phyloP scores from a whole-genome alignment of 2,797 vertebrate species.

The Coreius guichenoti region DNA sequence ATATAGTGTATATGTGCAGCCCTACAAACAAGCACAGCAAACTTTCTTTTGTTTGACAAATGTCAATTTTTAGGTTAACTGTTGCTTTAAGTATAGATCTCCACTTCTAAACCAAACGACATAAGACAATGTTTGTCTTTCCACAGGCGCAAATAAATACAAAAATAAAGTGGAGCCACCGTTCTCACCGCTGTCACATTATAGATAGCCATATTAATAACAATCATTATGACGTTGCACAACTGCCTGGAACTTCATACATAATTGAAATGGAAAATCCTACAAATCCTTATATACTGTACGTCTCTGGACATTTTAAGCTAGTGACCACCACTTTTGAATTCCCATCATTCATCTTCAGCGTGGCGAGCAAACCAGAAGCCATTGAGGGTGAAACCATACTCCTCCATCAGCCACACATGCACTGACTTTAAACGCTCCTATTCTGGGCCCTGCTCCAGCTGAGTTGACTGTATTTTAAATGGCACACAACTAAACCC shows the following conservation, averaged over 20 bases:
- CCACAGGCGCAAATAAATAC: conserved; percentile 10
- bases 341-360: conserved; percentile 52
- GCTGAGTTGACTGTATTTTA: conserved; percentile 80
- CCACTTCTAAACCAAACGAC: background rate
- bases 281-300: conserved; percentile 36
- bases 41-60: background rate
- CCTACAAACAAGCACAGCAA: background rate
- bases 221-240: conserved; percentile 43
- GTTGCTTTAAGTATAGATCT: conserved; percentile 13
- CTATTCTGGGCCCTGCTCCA: conserved; percentile 77
- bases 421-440: conserved; percentile 67
- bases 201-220: conserved; percentile 68
- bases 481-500: conserved; percentile 79
- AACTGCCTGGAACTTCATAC: conserved; percentile 36
- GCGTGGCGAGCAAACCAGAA: conserved; percentile 66
- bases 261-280: conserved; percentile 56
- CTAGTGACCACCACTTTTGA: conserved; percentile 43
- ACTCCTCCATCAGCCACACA: conserved; percentile 66
- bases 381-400: conserved; percentile 65
- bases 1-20: background rate
- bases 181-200: conserved; percentile 17
- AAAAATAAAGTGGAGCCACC: conserved; percentile 14
- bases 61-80: background rate
- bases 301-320: conserved; percentile 40
- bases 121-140: background rate